Conservation (phyloP, 2,797 vertebrate genomes). For the Sebastes jordani region DNA sequence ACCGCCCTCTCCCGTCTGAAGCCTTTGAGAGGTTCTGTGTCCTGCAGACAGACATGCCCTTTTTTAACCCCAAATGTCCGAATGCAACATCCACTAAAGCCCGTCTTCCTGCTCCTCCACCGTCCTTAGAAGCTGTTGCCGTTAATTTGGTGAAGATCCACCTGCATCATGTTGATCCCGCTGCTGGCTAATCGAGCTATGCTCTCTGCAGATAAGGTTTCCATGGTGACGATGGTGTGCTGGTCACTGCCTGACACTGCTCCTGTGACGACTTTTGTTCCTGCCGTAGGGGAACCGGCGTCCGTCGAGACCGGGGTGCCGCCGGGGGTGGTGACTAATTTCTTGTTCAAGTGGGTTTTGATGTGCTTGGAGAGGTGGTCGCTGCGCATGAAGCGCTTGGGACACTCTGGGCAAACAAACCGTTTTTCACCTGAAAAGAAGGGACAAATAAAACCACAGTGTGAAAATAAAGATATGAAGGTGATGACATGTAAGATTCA, state of each 20-base stretch:
- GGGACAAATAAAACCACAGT: neutral
- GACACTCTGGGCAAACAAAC: slow-evolving; percentile 91
- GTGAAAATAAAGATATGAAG: neutral
- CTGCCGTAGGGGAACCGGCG: slow-evolving; percentile 79
- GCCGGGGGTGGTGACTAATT: slow-evolving; percentile 59
- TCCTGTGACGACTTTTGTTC: slow-evolving; percentile 76
- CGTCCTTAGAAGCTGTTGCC: slow-evolving; percentile 89
- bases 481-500: neutral
- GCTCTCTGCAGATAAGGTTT: slow-evolving; percentile 92
- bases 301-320: slow-evolving; percentile 63
- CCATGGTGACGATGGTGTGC: slow-evolving; percentile 92
- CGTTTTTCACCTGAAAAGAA: slow-evolving; percentile 90
- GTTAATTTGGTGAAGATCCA: slow-evolving; percentile 93
- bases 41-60: slow-evolving; percentile 51
- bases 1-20: slow-evolving; percentile 32
- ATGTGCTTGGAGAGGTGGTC: slow-evolving; percentile 98
- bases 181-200: slow-evolving; percentile 91
- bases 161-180: slow-evolving; percentile 96
- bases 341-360: slow-evolving; percentile 97
- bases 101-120: slow-evolving; percentile 13
- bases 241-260: slow-evolving; percentile 74
- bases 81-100: slow-evolving; percentile 35
- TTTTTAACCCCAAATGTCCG: slow-evolving; percentile 60
- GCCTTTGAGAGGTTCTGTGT: slow-evolving; percentile 22
- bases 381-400: slow-evolving; percentile 98